Base-by-base conservation (phyloP, 2,888 invertebrate species). In the Drosophila flavopinicola region DNA sequence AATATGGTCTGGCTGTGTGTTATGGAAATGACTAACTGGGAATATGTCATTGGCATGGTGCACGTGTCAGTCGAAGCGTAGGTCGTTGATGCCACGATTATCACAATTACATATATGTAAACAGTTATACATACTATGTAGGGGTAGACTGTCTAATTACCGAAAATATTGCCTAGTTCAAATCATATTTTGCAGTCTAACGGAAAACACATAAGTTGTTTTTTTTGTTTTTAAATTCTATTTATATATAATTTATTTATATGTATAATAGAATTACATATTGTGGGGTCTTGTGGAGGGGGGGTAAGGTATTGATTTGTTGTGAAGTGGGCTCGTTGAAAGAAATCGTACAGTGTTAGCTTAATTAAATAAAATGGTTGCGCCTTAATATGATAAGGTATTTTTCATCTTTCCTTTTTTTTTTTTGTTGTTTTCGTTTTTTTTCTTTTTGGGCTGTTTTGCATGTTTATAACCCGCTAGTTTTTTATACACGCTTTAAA, bases 191-290 rank as follows among this genome's bases (percentile, higher is more conserved):
- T 17, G 2, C 2, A 7, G 3, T 10, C 5, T 7, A 29, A 33
- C 11, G 3, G 5, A 37, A 56, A 59, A 66, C 23, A 27, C 7
- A 11, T n/a, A n/a, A n/a, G n/a, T 2, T 1, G 6, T 3, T 10
- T 6, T 11, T 11, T 24, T 48, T 66, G 32, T 53, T 47, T 84
- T 86, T 83, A 85, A 83, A 84, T 87, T 85, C 83, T 84, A 83
- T 85, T 80, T 85, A 87, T 83, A 78, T 83, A 87, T 78, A 78
- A 85, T 84, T 84, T 85, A 87, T 84, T 84, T 84, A 85, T 87
- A 83, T 84, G 82, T 87, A 83, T 85, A 60, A 73, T 84, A 82
- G 83, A 84, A 85, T 85, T 87, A 87, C 83, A 84, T 87, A 73
- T 75, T 61, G 51, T 59, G 64, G 52, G 65, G 27, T 42, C 42